Conservation (phyloP, 1,140 invertebrate genomes). For the Goniozus legneri region DNA sequence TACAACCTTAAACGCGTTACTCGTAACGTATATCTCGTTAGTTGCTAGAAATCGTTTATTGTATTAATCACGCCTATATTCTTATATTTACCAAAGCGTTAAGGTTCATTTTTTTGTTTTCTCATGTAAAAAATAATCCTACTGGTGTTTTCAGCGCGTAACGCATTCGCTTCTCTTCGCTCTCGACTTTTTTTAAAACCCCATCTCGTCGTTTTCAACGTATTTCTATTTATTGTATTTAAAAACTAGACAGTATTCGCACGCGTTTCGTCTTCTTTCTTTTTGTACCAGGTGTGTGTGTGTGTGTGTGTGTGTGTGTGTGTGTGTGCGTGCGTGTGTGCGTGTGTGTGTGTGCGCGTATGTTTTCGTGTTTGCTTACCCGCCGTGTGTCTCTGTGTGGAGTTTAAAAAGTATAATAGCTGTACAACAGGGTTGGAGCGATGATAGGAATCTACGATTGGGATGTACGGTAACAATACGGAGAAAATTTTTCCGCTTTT, state of each 20-base stretch:
- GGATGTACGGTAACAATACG: too few species aligned
- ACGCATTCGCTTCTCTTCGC: too few species aligned
- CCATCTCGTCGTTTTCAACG: neutral
- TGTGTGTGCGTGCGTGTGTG: constrained; percentile 10
- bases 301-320: constrained; percentile 1
- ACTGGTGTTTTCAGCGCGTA: neutral
- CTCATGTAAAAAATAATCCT: neutral
- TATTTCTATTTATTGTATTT: neutral
- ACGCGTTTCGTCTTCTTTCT: neutral
- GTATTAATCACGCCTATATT: neutral
- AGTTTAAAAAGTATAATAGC: too few species aligned
- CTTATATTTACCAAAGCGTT: neutral
- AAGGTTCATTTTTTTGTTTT: too few species aligned
- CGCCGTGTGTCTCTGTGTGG: too few species aligned
- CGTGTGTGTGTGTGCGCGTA: constrained; percentile 1
- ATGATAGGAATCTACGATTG: too few species aligned
- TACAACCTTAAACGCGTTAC: neutral
- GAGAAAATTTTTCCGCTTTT: too few species aligned
- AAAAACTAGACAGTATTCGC: neutral
- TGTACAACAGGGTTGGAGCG: constrained; percentile 3
- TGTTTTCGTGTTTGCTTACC: too few species aligned
- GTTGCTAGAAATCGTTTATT: neutral
- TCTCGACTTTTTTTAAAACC: too few species aligned
- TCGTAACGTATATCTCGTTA: neutral
- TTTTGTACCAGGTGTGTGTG: neutral